A percentile compares a stretch with the other conserved stretches of the same genome.
Conservation (phyloP, 2,113 vertebrate species). For the Ia io region DNA sequence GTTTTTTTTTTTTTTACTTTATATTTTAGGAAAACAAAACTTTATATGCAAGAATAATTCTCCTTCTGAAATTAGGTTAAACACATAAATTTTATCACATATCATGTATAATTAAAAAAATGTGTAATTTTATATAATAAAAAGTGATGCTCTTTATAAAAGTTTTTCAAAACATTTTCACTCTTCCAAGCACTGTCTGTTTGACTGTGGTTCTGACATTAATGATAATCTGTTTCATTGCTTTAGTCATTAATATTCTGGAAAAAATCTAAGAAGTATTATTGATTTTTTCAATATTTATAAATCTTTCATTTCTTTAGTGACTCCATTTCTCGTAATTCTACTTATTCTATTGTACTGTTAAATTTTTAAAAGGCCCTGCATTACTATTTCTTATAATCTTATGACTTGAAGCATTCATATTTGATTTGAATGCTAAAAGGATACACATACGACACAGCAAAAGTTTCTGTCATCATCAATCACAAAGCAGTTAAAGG, state of each 20-base stretch:
- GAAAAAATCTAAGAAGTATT: neutral
- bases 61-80: neutral
- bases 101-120: neutral
- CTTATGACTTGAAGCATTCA: slow-evolving; percentile 61
- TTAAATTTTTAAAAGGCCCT: slow-evolving; percentile 42
- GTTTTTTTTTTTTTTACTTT: slow-evolving; percentile 21
- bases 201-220: neutral
- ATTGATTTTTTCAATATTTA: slow-evolving; percentile 48
- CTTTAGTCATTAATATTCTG: slow-evolving; percentile 31
- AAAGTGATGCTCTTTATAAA: neutral
- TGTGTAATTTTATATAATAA: neutral
- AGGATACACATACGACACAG: slow-evolving; percentile 51
- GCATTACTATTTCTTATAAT: slow-evolving; percentile 66
- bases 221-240: slow-evolving; percentile 32
- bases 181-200: neutral
- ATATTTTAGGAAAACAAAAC: neutral
- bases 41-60: neutral
- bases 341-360: slow-evolving; percentile 53
- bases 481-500: slow-evolving; percentile 46
- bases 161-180: neutral
- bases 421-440: slow-evolving; percentile 62
- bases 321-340: slow-evolving; percentile 61
- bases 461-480: slow-evolving; percentile 40
- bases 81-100: neutral
- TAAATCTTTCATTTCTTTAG: slow-evolving; percentile 52